Evolutionary conservation across 2,888 invertebrate genomes (phyloP).

Genomic region (Xylophagus ater): DNA sequence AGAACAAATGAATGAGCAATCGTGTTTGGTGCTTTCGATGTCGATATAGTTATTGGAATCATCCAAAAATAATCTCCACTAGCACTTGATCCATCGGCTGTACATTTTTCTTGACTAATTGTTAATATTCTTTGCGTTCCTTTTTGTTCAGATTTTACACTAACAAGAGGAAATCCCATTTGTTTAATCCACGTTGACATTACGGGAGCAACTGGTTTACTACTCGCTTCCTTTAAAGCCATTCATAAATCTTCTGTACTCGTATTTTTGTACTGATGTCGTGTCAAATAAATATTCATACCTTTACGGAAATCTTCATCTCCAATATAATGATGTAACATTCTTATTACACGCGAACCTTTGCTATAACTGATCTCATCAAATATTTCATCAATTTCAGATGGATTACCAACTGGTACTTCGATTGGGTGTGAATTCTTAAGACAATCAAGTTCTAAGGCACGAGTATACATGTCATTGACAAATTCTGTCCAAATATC

Average conservation of each 20-base stretch:
- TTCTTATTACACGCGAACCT: constrained; percentile 79
- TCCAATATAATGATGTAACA: constrained; percentile 81
- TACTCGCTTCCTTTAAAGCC: constrained; percentile 68
- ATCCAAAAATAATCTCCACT: constrained; percentile 64
- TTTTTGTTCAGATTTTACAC: constrained; percentile 48
- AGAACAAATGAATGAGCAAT: constrained; percentile 52
- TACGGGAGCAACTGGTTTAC: constrained; percentile 77
- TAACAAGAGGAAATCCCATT: constrained; percentile 84
- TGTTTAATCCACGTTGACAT: constrained; percentile 97
- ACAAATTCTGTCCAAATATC: constrained; percentile 91
- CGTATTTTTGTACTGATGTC: constrained; percentile 75
- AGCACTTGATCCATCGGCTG: constrained; percentile 62
- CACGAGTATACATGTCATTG: constrained; percentile 65
- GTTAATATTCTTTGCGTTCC: no score
- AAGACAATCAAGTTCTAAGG: constrained; percentile 61
- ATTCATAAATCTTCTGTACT: constrained; percentile 83
- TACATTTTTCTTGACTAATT: constrained; percentile 78
- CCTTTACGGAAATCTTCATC: constrained; percentile 78
- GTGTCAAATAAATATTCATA: constrained; percentile 71
- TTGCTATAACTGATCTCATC: constrained; percentile 90
- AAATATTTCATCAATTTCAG: constrained; percentile 94
- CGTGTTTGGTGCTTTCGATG: constrained; percentile 58
- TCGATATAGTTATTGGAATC: constrained; percentile 77
- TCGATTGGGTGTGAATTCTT: constrained; percentile 87
- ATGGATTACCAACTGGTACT: constrained; percentile 78